phyloP scores from a whole-genome alignment of 2,797 vertebrate species.

The Pyrocephalus nanus region DNA sequence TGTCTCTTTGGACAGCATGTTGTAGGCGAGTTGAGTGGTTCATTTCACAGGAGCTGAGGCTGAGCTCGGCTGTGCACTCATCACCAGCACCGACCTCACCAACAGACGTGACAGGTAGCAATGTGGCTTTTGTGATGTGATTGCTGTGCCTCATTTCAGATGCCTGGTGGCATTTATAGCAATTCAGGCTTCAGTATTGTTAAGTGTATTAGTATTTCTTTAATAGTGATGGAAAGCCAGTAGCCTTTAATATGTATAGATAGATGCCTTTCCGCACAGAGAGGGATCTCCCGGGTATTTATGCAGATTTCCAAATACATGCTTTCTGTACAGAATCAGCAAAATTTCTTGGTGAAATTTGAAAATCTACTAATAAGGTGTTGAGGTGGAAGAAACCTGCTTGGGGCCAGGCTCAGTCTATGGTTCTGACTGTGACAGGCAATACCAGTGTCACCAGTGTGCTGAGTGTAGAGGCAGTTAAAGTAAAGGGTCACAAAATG shows the following conservation, averaged over 20 bases:
- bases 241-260: neutral
- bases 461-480: neutral
- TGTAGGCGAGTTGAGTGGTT: neutral
- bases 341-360: neutral
- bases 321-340: neutral
- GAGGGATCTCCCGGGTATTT: neutral
- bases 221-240: neutral
- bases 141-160: neutral
- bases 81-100: neutral
- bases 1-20: neutral
- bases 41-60: rapidly evolving
- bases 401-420: rapidly evolving
- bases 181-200: neutral
- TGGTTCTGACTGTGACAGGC: neutral
- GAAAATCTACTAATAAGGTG: neutral
- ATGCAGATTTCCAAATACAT: neutral
- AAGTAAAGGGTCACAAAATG: neutral
- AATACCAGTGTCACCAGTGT: neutral
- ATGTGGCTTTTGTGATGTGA: neutral
- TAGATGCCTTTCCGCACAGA: neutral
- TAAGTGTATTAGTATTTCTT: neutral
- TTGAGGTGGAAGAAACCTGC: neutral
- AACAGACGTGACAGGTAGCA: rapidly evolving
- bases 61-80: rapidly evolving
- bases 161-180: neutral